phyloP scores from a whole-genome alignment of 1,140 invertebrate species.

The Calephelis nemesis region DNA sequence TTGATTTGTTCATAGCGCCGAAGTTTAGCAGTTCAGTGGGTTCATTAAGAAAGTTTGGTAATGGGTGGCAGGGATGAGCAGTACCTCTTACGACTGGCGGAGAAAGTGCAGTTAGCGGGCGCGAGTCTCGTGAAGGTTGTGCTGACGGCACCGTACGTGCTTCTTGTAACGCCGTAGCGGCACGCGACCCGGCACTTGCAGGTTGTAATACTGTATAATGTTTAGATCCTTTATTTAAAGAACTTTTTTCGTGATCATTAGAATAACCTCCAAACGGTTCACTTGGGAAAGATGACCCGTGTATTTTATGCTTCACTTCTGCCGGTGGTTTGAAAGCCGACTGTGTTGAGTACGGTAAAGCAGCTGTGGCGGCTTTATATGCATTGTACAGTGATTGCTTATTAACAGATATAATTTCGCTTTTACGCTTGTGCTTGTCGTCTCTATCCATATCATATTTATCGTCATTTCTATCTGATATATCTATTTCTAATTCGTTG shows the following conservation, averaged over 20 bases:
- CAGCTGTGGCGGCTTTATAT: constrained; percentile 78
- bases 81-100: constrained; percentile 87
- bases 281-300: constrained; percentile 64
- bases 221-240: constrained; percentile 70
- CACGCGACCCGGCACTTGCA: constrained; percentile 86
- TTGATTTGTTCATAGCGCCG: constrained; percentile 54
- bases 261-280: constrained; percentile 68
- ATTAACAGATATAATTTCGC: constrained; percentile 71
- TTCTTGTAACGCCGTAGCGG: constrained; percentile 88
- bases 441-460: constrained; percentile 72
- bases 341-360: constrained; percentile 82
- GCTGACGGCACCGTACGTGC: constrained; percentile 83
- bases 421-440: constrained; percentile 64
- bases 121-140: constrained; percentile 69
- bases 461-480: constrained; percentile 83
- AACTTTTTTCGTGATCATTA: constrained; percentile 62
- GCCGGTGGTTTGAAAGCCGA: constrained; percentile 88
- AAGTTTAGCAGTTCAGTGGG: constrained; percentile 42
- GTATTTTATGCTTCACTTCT: constrained; percentile 77
- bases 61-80: constrained; percentile 53
- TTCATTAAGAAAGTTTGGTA: constrained; percentile 67
- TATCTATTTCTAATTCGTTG: constrained; percentile 89
- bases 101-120: constrained; percentile 81
- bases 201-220: constrained; percentile 92
- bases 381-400: constrained; percentile 76